Conservation (phyloP, 2,797 vertebrate species). For the Syngnathus acus region DNA sequence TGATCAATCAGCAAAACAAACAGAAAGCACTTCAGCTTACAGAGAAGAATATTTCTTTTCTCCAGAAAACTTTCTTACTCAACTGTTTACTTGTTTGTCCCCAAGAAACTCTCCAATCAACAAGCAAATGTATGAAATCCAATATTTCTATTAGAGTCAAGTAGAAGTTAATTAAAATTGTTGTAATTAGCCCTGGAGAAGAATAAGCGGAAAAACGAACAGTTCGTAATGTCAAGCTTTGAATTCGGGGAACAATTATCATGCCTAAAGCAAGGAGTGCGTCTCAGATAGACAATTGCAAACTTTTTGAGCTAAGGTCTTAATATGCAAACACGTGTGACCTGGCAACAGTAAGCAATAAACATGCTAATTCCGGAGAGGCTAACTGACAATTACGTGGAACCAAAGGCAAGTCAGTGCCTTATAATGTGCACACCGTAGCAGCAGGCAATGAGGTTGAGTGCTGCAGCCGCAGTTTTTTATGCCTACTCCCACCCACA, state of each 20-base stretch:
- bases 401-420: slow-evolving; percentile 42
- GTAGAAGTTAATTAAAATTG: slow-evolving; percentile 15
- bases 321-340: slow-evolving; percentile 69
- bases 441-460: slow-evolving; percentile 23
- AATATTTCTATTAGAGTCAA: not conserved
- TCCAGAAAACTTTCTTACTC: not conserved
- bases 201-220: slow-evolving; percentile 25
- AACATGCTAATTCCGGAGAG: slow-evolving; percentile 71
- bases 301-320: slow-evolving; percentile 46
- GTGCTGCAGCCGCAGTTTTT: slow-evolving; percentile 20
- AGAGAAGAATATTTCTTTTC: not conserved
- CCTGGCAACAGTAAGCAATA: slow-evolving; percentile 67
- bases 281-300: slow-evolving; percentile 44
- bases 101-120: not conserved
- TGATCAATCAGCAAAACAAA: not conserved
- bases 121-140: not conserved
- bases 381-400: slow-evolving; percentile 62
- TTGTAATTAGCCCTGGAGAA: slow-evolving; percentile 32
- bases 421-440: slow-evolving; percentile 21
- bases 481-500: slow-evolving; percentile 43
- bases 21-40: not conserved
- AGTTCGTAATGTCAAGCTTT: slow-evolving; percentile 36
- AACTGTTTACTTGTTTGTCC: not conserved
- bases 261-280: slow-evolving; percentile 28
- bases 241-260: slow-evolving; percentile 36